Percentiles rank a stretch among this genome's conserved stretches.
phyloP scores from a whole-genome alignment of 2,113 vertebrate species.

The Verasper variegatus region DNA sequence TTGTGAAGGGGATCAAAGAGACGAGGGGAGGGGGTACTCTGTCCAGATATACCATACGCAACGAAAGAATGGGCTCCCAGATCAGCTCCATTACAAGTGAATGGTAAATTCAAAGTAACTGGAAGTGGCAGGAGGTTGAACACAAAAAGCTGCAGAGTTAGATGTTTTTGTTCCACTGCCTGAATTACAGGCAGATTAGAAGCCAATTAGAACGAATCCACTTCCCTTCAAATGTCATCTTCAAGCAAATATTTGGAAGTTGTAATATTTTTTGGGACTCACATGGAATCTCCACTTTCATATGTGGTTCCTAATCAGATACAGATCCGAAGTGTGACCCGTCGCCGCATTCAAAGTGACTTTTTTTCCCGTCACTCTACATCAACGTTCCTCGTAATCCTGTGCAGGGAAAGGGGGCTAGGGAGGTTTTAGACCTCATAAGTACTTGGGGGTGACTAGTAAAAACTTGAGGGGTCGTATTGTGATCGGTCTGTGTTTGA shows the following conservation, averaged over 20 bases:
- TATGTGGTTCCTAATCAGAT: no score
- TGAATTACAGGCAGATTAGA: constrained; percentile 34
- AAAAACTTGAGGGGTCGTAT: no score
- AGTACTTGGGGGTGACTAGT: no score
- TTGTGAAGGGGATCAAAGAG: constrained; percentile 63
- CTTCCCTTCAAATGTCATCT: constrained; percentile 12
- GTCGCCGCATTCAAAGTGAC: no score
- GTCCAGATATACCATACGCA: constrained; percentile 37
- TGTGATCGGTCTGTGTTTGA: no score
- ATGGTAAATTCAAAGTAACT: neutral
- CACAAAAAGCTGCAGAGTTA: constrained; percentile 32
- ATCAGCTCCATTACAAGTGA: constrained; percentile 32
- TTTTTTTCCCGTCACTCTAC: no score
- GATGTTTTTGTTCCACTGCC: constrained; percentile 23
- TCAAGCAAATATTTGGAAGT: no score
- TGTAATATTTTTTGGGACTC: no score
- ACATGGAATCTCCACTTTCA: no score
- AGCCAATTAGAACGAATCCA: constrained; percentile 31
- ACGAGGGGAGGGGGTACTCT: constrained; percentile 26
- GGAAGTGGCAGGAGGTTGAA: constrained; percentile 45
- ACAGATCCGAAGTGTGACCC: no score
- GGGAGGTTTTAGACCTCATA: no score
- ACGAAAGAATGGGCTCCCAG: constrained; percentile 6
- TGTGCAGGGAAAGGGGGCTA: no score
- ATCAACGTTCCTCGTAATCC: neutral